Conservation (phyloP, 2,113 vertebrate genomes). For the Dromaius novaehollandiae region DNA sequence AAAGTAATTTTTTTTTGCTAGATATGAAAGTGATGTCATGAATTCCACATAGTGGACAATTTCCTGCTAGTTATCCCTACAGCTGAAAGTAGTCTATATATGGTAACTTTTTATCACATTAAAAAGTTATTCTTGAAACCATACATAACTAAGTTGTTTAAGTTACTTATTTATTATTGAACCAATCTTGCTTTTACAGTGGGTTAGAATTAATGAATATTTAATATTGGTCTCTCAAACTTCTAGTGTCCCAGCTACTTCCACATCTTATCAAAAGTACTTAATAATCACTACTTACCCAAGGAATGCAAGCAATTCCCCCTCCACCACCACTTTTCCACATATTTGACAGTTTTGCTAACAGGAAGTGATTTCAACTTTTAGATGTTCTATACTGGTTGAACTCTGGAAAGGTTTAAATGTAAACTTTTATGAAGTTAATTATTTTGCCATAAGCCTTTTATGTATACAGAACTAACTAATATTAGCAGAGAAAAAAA, state of each 20-base stretch:
- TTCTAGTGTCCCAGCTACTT: background rate
- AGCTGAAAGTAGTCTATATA: background rate
- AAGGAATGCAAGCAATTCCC: background rate
- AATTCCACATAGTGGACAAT: constrained; percentile 1
- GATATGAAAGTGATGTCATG: background rate
- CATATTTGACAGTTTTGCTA: background rate
- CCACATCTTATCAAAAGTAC: background rate
- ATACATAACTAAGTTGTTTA: background rate
- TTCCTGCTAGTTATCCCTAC: background rate
- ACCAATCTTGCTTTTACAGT: background rate
- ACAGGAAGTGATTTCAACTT: background rate
- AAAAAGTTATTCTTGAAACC: background rate
- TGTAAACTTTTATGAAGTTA: background rate
- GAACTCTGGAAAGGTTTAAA: background rate
- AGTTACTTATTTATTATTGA: background rate
- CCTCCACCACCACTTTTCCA: background rate
- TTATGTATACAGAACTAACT: background rate
- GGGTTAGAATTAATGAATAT: background rate
- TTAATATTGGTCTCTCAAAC: background rate
- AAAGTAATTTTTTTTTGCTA: background rate
- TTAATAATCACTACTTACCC: background rate
- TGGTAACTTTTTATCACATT: background rate
- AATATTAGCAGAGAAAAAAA: background rate
- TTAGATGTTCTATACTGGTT: background rate
- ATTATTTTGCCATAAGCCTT: background rate